Conservation (phyloP, 2,888 invertebrate species). For the Itoplectis maculator region DNA sequence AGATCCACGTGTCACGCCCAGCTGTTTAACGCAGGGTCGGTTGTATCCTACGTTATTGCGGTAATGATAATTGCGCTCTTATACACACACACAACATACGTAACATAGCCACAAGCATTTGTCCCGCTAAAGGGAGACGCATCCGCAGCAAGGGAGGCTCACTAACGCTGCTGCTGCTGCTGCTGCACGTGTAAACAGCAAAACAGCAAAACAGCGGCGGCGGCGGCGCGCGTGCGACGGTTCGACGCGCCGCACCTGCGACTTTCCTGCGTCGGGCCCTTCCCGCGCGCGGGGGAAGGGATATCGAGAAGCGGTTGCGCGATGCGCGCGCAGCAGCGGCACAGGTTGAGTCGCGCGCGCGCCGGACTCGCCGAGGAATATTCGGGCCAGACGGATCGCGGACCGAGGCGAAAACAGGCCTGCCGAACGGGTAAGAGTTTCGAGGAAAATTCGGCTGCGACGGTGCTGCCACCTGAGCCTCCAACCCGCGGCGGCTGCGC, state of each 20-base stretch:
- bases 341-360: too few relatives aligned
- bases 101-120: background rate
- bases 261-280: too few relatives aligned
- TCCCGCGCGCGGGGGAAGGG: slow-evolving; percentile 28
- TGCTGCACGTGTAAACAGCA: too few relatives aligned
- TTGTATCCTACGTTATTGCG: slow-evolving; percentile 13
- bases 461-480: slow-evolving; percentile 75
- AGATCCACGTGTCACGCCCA: slow-evolving; percentile 39
- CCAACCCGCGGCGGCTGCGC: background rate
- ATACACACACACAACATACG: background rate
- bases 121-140: background rate
- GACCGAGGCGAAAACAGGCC: background rate
- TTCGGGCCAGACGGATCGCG: slow-evolving; percentile 10
- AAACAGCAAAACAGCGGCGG: background rate
- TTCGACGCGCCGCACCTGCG: slow-evolving; percentile 52
- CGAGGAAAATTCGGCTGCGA: slow-evolving; percentile 57
- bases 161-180: too few relatives aligned
- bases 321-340: too few relatives aligned
- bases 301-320: too few relatives aligned
- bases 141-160: slow-evolving; percentile 37
- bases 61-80: slow-evolving; percentile 38
- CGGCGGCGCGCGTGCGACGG: slow-evolving; percentile 48
- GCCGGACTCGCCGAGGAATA: too few relatives aligned
- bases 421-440: slow-evolving; percentile 21
- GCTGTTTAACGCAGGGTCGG: slow-evolving; percentile 33